phyloP scores from a whole-genome alignment of 2,888 invertebrate genomes.

The Sepiola atlantica region DNA sequence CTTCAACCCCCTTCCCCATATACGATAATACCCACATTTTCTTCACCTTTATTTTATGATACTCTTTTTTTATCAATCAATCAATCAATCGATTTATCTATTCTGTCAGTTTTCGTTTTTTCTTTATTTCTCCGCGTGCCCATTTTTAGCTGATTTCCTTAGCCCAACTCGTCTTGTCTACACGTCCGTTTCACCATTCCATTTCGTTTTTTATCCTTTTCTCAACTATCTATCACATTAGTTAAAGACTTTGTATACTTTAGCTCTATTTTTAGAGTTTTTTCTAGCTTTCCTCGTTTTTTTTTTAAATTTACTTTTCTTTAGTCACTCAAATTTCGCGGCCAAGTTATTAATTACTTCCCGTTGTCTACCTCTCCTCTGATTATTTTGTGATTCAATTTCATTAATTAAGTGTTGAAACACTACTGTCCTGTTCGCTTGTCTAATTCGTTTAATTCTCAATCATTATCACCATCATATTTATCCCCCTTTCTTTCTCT shows the following conservation, averaged over 20 bases:
- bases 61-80: too few relatives aligned
- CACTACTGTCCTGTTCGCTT: background rate
- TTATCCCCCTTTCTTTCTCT: too few relatives aligned
- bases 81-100: background rate
- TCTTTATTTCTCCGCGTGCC: background rate
- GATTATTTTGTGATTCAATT: background rate
- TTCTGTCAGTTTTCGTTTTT: background rate
- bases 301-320: background rate
- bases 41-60: background rate
- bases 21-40: too few relatives aligned
- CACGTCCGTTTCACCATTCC: background rate
- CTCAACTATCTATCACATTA: background rate
- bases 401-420: background rate
- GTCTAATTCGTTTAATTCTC: too few relatives aligned
- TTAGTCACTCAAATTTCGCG: background rate
- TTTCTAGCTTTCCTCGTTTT: background rate
- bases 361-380: background rate
- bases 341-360: background rate
- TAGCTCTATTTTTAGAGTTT: background rate
- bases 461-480: too few relatives aligned
- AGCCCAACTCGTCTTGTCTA: too few relatives aligned
- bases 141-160: constrained; percentile 17
- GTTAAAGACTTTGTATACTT: background rate
- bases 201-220: background rate
- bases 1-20: too few relatives aligned